These are phyloP conservation scores for Thyatira batis DNA, from an alignment of 2,888 invertebrate genomes.

Conservation along the genomic window DNA sequence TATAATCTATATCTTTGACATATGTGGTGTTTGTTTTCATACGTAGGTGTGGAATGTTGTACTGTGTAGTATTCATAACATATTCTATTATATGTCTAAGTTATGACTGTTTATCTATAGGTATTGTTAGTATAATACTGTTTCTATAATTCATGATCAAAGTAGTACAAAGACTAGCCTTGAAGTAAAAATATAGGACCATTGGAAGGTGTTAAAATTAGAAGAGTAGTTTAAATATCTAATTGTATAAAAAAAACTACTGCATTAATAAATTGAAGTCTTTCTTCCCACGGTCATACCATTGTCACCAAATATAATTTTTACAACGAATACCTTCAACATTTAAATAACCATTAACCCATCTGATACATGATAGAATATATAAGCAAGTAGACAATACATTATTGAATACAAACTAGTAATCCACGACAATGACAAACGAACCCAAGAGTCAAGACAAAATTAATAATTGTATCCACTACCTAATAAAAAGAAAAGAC, in stretches of 20 bases:
- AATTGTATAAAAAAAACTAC: too few species aligned
- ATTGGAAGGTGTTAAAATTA: too few species aligned
- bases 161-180: too few species aligned
- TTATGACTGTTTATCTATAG: neutral
- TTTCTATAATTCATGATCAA: too few species aligned
- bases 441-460: neutral
- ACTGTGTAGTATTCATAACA: neutral
- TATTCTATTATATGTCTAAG: neutral
- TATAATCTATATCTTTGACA: neutral
- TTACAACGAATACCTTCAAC: neutral
- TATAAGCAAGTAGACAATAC: too few species aligned
- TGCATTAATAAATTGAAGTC: too few species aligned
- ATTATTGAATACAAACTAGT: neutral
- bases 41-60: conserved; percentile 2
- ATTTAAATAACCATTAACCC: neutral
- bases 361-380: too few species aligned
- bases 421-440: too few species aligned
- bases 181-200: too few species aligned
- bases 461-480: neutral
- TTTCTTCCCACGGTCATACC: too few species aligned
- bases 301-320: too few species aligned
- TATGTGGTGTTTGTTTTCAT: neutral
- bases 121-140: neutral
- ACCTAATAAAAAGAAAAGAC: neutral
- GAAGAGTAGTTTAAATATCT: too few species aligned